Conservation (phyloP, 2,888 invertebrate genomes). For the Metacarcinus magister region DNA sequence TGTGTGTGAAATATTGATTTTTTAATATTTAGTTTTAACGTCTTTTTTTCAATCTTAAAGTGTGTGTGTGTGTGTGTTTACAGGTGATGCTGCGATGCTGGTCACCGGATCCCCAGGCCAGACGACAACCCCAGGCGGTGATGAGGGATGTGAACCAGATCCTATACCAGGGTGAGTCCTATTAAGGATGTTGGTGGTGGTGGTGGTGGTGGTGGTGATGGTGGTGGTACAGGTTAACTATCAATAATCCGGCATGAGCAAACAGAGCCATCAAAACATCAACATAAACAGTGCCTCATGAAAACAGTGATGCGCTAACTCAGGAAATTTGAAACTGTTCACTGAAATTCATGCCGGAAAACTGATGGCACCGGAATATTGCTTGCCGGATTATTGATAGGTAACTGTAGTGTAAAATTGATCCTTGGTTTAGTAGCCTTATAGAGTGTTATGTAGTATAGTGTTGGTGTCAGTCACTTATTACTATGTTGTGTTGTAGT, state of each 20-base stretch:
- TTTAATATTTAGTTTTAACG: not conserved
- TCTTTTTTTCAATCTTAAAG: not conserved
- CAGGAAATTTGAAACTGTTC: too few relatives aligned
- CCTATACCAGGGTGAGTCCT: slow-evolving; percentile 88
- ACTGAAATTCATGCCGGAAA: too few relatives aligned
- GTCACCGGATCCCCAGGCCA: slow-evolving; percentile 83
- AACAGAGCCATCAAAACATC: too few relatives aligned
- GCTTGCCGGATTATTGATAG: too few relatives aligned
- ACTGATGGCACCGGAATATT: too few relatives aligned
- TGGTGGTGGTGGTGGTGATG: not conserved
- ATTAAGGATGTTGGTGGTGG: not conserved
- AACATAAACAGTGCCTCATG: too few relatives aligned
- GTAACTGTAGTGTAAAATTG: too few relatives aligned
- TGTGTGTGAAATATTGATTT: not conserved
- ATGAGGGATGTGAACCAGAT: slow-evolving; percentile 94
- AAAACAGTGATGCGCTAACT: too few relatives aligned
- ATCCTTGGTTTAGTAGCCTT: too few relatives aligned
- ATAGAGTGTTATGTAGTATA: not conserved
- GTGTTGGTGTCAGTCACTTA: too few relatives aligned
- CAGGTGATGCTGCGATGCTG: slow-evolving; percentile 83
- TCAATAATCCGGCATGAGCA: too few relatives aligned
- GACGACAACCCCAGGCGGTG: slow-evolving; percentile 92
- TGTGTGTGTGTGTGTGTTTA: not conserved
- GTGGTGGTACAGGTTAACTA: not conserved
- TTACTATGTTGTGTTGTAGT: too few relatives aligned